Evolutionary conservation across 2,113 vertebrate genomes (phyloP), one percentile per base, ranked within the genome.

Genomic region (Aphelocoma coerulescens): DNA sequence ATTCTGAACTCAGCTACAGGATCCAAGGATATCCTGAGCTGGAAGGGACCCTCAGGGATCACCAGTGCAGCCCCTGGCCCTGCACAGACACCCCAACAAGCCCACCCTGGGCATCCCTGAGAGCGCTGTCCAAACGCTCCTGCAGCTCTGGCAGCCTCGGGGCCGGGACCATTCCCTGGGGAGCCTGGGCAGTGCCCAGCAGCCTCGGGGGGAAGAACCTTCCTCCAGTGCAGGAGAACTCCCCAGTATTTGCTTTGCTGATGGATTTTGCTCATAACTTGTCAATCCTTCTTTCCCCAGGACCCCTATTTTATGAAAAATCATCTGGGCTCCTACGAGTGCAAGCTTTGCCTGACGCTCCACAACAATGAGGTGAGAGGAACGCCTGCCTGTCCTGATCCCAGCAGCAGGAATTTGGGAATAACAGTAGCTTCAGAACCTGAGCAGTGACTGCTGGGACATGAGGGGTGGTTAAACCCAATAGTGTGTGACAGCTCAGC

Each of bases 281-380:
- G 28, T 43, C 4, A 18, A 49, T 39, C 4, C 24, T 33, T 95
- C 35, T 91, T 68, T 87, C 65, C 26, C 17, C 59, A 98, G 98
- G 99, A 99, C 49, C 99, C 99, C 0, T 99, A 99, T 78, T 99
- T 99, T 95, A 99, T 99, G 99, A 99, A 99, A 82, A 99, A 99
- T 91, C 99, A 99, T 88, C 96, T 99, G 97, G 99, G 99, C 23
- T 99, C 99, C 4, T 99, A 99, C 0, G 99, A 99, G 76, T 99
- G 99, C 95, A 99, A 99, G 93, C 98, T 99, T 33, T 99, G 99
- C 91, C 98, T 99, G 76, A 99, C 99, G 0, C 98, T 99, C 51
- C 99, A 99, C 94, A 99, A 99, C 97, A 99, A 99, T 3, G 99
- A 99, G 99, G 99, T 99, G 80, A 71, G 97, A 21, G 27, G 57